Evolutionary conservation across 2,113 vertebrate genomes (phyloP).

Genomic region (Misgurnus mizolepis): DNA sequence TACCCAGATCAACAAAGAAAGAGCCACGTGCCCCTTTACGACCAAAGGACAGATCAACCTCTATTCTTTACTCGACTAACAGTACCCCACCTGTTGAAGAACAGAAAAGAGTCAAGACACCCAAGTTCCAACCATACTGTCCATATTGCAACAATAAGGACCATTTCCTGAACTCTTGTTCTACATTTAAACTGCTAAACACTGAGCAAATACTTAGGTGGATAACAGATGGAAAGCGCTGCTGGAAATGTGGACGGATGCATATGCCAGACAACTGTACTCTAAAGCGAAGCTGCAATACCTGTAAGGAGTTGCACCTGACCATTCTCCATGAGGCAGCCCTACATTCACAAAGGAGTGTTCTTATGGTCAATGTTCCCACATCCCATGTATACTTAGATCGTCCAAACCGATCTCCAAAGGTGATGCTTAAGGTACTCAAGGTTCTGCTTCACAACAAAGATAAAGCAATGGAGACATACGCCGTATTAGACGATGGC

Average conservation of each 20-base stretch:
- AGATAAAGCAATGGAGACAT: not conserved
- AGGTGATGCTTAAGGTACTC: slow-evolving; percentile 29
- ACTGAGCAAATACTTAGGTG: slow-evolving; percentile 8
- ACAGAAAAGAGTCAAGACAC: not conserved
- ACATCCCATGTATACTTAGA: not conserved
- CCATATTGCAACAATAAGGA: slow-evolving; percentile 27
- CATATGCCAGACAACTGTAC: slow-evolving; percentile 19
- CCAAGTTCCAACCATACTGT: slow-evolving; percentile 25
- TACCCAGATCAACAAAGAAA: not conserved
- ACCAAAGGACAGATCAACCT: not conserved
- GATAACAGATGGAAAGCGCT: slow-evolving; percentile 17
- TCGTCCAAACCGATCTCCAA: not conserved
- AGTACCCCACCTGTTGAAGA: not conserved
- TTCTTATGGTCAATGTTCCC: slow-evolving; percentile 15
- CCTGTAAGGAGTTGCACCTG: slow-evolving; percentile 15
- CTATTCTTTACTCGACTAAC: slow-evolving; percentile 1
- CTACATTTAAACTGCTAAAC: not conserved
- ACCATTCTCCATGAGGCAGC: slow-evolving; percentile 19
- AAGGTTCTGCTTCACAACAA: not conserved
- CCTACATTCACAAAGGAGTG: not conserved
- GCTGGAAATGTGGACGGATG: slow-evolving; percentile 25
- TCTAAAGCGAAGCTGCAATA: not conserved
- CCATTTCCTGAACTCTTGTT: slow-evolving; percentile 24
- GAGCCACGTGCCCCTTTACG: not conserved
- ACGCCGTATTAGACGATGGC: slow-evolving; percentile 12